Conservation (phyloP, 2,888 invertebrate genomes). For the Mesopsocus fuscifrons region DNA sequence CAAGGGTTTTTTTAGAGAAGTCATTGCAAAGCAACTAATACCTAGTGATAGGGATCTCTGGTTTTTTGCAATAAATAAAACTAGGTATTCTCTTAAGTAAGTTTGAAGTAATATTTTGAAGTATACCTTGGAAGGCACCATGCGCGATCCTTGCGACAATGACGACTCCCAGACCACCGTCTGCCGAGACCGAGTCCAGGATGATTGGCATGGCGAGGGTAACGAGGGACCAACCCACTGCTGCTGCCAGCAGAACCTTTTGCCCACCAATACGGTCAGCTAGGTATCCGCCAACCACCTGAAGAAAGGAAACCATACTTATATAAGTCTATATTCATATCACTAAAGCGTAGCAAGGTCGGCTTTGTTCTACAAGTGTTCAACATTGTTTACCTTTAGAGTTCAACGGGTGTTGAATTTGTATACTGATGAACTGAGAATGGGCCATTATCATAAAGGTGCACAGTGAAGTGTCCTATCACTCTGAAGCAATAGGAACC, state of each 20-base stretch:
- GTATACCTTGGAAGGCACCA: constrained; percentile 42
- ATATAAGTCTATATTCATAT: neutral
- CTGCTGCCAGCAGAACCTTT: constrained; percentile 38
- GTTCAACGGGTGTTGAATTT: no score
- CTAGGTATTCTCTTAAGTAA: constrained; percentile 6
- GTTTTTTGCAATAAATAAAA: constrained; percentile 12
- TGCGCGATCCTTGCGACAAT: constrained; percentile 38
- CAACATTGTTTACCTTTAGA: no score
- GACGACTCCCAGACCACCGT: constrained; percentile 32
- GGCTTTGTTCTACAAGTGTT: no score
- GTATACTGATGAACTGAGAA: no score
- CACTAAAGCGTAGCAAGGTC: neutral
- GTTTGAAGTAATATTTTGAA: constrained; percentile 3
- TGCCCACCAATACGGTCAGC: constrained; percentile 44
- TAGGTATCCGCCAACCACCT: constrained; percentile 33
- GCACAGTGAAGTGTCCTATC: no score
- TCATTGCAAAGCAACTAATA: constrained; percentile 1
- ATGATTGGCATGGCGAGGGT: constrained; percentile 36
- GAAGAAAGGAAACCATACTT: no score
- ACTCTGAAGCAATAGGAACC: no score
- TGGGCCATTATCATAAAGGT: no score
- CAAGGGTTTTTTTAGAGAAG: neutral
- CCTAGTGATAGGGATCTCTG: no score
- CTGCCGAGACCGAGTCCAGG: constrained; percentile 26
- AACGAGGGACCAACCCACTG: constrained; percentile 35